phyloP scores from a whole-genome alignment of 2,888 invertebrate species.

The Tetramorium bicarinatum region DNA sequence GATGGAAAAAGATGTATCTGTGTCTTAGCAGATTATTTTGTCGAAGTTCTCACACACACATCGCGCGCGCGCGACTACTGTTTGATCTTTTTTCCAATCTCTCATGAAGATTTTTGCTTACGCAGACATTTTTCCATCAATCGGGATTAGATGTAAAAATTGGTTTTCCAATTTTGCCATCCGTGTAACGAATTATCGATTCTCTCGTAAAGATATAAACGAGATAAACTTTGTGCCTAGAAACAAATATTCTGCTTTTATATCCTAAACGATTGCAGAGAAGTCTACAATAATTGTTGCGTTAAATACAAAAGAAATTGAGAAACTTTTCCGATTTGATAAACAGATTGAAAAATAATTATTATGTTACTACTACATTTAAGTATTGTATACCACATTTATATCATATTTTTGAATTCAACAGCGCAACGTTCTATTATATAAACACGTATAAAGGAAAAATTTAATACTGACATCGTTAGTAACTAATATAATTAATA shows the following conservation, averaged over 20 bases:
- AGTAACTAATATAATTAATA: conserved; percentile 22
- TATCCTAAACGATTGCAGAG: neutral
- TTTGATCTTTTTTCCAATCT: conserved; percentile 29
- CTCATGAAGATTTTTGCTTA: conserved; percentile 16
- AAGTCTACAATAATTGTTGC: neutral
- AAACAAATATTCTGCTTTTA: neutral
- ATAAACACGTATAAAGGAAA: neutral
- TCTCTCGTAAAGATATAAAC: neutral
- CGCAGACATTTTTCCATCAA: conserved; percentile 42
- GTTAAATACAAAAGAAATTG: neutral
- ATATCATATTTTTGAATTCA: conserved; percentile 1
- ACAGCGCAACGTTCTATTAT: too few species aligned
- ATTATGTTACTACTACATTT: neutral
- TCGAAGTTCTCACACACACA: neutral
- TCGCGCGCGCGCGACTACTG: neutral
- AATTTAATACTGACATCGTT: conserved; percentile 15
- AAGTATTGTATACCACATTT: neutral
- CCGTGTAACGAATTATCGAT: conserved; percentile 36
- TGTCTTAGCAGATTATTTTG: conserved; percentile 22
- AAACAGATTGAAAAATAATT: conserved; percentile 8
- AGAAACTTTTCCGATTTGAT: conserved; percentile 17
- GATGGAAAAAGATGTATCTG: neutral
- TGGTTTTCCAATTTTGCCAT: conserved; percentile 13
- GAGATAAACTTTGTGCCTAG: neutral
- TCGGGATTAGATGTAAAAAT: conserved; percentile 45